Base-by-base conservation (phyloP, 2,888 invertebrate species). In the Ceramica pisi region DNA sequence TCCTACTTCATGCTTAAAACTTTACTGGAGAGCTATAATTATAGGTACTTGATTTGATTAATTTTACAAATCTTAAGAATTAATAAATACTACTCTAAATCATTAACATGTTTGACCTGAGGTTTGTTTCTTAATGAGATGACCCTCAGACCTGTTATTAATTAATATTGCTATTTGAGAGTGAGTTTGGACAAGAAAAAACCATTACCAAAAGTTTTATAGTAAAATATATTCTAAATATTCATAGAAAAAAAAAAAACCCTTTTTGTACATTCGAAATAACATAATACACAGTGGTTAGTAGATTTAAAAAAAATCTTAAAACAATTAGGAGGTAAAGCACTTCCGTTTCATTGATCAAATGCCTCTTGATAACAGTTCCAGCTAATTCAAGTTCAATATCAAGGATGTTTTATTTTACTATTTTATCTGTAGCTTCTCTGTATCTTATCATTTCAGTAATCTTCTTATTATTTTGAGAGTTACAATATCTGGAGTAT, bases 341-440 rank as follows among this genome's bases (percentile, higher is more conserved):
- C 0, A 0, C 8, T 48, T 55, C 2, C 0, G 8, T 53, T 26
- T 59, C 9, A 50, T 46, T 57, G 10, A 41, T 48, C 21, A 57
- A 67, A 38, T 38, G 46, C 19, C 3, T 1, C 38, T 55, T 63
- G 38, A 9, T 60, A 63, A 57, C 44, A 19, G 35, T 12, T 23
- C 0, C 19, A 26, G 44, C 31, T 67, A 44, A 23, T 62, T 59
- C 23, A 53, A 80, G 69, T 80, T 74, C 61, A 75, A 56, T 65
- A 59, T 60, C 71, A 76, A 75, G 76, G 71, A 63, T 55, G 26
- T 38, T 46, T 19, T 41, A 31, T 55, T 71, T 26, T 10, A 19
- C 12, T 41, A 0, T 2, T 19, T 23, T 53, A 2, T 66, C 5
- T 44, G 10, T 19, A 31, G 9, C 8, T 26, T 31, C 41, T 60